These are phyloP conservation scores for Sabatieria punctata DNA, from an alignment of 2,888 invertebrate species.

Conservation along the genomic window DNA sequence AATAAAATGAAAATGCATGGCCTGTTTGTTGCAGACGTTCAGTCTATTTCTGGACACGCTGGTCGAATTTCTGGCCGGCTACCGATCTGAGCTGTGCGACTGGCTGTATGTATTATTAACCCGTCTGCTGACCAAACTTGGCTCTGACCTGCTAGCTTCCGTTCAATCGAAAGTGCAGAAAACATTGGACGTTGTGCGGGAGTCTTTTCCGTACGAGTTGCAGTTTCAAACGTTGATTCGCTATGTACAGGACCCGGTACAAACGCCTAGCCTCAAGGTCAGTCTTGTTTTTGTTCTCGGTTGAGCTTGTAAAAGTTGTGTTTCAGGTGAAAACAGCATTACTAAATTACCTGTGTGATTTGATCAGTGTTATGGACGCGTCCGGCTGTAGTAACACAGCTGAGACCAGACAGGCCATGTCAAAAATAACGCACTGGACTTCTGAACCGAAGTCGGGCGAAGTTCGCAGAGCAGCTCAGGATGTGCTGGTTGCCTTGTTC, in stretches of 20 bases:
- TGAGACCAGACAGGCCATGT: constrained; percentile 43
- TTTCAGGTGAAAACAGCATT: constrained; percentile 39
- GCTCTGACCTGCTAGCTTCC: constrained; percentile 74
- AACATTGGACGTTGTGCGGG: constrained; percentile 30
- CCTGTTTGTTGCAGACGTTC: constrained; percentile 56
- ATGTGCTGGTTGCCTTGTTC: constrained; percentile 59
- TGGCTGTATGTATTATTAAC: constrained; percentile 83
- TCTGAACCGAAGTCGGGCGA: constrained; percentile 49
- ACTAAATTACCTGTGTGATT: constrained; percentile 37
- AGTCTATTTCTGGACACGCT: constrained; percentile 79
- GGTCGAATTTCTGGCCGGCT: constrained; percentile 66
- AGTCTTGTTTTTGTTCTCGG: not conserved
- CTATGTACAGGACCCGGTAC: constrained; percentile 13
- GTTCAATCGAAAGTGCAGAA: constrained; percentile 62
- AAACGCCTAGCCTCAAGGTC: constrained; percentile 13
- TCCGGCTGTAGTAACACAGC: constrained; percentile 41
- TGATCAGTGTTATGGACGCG: constrained; percentile 35
- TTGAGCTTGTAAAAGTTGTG: too few species aligned
- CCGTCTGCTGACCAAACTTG: constrained; percentile 57
- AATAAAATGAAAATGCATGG: too few species aligned
- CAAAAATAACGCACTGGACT: constrained; percentile 54
- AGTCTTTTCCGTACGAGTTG: constrained; percentile 11
- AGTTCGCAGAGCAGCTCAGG: constrained; percentile 43
- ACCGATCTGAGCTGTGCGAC: constrained; percentile 68
- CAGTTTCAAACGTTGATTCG: constrained; percentile 12